Evolutionary conservation across 2,797 vertebrate genomes (phyloP).

Genomic region (Acanthiza pusilla): DNA sequence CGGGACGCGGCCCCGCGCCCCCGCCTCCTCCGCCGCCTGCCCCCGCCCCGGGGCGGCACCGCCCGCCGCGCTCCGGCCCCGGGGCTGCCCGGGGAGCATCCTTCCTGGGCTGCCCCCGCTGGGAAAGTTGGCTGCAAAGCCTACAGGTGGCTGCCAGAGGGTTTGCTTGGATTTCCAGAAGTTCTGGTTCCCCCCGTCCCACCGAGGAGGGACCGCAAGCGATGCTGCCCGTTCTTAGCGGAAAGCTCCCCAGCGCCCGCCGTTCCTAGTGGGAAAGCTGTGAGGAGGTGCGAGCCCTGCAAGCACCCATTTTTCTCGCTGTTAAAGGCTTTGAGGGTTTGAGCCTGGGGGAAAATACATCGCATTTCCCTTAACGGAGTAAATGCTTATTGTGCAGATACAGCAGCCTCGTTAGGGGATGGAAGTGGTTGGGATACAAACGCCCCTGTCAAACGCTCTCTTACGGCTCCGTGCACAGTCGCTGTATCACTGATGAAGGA

Average conservation of each 20-base stretch:
- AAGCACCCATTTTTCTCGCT: neutral
- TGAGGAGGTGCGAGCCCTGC: neutral
- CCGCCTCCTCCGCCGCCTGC: neutral
- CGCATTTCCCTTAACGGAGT: rapidly evolving
- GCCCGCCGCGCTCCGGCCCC: neutral
- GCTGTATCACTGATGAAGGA: neutral
- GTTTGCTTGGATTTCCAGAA: rapidly evolving
- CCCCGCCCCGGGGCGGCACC: neutral
- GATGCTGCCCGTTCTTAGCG: rapidly evolving
- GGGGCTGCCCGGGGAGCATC: rapidly evolving
- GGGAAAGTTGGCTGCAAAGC: neutral
- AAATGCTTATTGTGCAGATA: neutral
- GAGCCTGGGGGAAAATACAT: rapidly evolving
- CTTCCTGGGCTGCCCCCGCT: rapidly evolving
- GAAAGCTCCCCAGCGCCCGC: neutral
- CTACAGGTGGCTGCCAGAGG: neutral
- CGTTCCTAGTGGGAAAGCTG: neutral
- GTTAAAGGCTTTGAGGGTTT: neutral
- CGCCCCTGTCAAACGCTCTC: neutral
- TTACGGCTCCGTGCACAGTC: rapidly evolving
- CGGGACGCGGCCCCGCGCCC: neutral
- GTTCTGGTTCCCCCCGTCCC: neutral
- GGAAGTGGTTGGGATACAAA: neutral
- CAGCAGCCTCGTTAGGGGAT: rapidly evolving
- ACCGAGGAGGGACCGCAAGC: rapidly evolving